These are phyloP conservation scores for Stenurella melanura DNA, from an alignment of 2,888 invertebrate species.

Conservation along the genomic window DNA sequence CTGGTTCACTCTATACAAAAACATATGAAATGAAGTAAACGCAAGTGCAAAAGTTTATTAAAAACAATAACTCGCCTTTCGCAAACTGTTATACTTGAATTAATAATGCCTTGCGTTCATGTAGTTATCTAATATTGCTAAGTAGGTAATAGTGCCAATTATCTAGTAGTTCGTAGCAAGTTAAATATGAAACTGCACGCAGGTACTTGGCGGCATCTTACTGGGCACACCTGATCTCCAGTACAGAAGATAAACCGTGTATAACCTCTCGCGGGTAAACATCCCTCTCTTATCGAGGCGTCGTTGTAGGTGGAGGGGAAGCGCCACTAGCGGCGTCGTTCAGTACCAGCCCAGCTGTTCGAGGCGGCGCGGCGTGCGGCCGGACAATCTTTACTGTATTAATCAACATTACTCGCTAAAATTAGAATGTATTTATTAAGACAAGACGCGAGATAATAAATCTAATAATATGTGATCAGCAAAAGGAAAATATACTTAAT, in stretches of 20 bases:
- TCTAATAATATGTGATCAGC: slow-evolving; percentile 54
- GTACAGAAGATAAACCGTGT: slow-evolving; percentile 43
- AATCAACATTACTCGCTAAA: slow-evolving; percentile 57
- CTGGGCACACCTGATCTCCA: slow-evolving; percentile 49
- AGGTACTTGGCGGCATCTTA: slow-evolving; percentile 22
- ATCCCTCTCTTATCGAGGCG: slow-evolving; percentile 68
- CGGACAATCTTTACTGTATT: slow-evolving; percentile 53
- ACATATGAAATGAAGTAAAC: no score
- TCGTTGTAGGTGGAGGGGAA: slow-evolving; percentile 71
- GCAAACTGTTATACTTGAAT: no score
- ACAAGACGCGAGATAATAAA: slow-evolving; percentile 37
- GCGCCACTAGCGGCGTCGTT: slow-evolving; percentile 68
- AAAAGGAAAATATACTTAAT: slow-evolving; percentile 11
- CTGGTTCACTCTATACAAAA: no score
- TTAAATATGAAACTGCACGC: not conserved
- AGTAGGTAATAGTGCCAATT: slow-evolving; percentile 24
- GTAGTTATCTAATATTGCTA: slow-evolving; percentile 8
- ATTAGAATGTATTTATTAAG: slow-evolving; percentile 51
- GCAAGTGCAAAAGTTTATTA: no score
- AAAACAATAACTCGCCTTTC: no score
- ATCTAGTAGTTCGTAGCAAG: not conserved
- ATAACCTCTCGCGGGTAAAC: slow-evolving; percentile 52
- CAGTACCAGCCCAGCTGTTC: slow-evolving; percentile 67
- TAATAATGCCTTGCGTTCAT: not conserved
- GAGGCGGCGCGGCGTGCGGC: slow-evolving; percentile 64